These are phyloP conservation scores for Leptobrachium leishanense DNA, from an alignment of 2,113 vertebrate genomes.

Conservation along the genomic window DNA sequence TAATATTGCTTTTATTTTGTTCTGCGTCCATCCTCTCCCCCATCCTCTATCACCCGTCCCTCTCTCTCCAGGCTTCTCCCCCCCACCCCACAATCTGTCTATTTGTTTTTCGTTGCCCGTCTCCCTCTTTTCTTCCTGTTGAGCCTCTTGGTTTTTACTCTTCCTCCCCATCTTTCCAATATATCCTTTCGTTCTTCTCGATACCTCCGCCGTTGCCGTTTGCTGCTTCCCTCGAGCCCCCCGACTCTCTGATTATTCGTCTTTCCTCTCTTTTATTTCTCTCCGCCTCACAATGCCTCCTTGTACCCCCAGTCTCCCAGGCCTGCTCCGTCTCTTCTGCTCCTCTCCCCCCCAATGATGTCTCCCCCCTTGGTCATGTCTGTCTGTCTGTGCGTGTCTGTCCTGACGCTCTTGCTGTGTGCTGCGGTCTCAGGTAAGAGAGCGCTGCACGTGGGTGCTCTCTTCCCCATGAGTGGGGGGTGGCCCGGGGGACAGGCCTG, in stretches of 20 bases:
- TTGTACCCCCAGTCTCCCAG: constrained; percentile 48
- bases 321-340: constrained; percentile 58
- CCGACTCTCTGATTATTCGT: constrained; percentile 16
- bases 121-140: constrained; percentile 21
- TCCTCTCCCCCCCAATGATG: constrained; percentile 50
- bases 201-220: not conserved
- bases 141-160: not conserved
- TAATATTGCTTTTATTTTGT: not conserved
- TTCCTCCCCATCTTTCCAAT: no score
- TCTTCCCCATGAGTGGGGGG: constrained; percentile 92
- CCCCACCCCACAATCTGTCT: not conserved
- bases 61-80: not conserved
- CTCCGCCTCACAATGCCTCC: constrained; percentile 45
- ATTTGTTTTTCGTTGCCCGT: not conserved
- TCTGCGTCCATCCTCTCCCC: not conserved
- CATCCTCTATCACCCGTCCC: no score
- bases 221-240: constrained; percentile 33
- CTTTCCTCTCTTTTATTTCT: constrained; percentile 5
- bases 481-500: constrained; percentile 93
- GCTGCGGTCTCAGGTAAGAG: constrained; percentile 78
- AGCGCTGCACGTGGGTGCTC: constrained; percentile 89
- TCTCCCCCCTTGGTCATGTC: constrained; percentile 41
- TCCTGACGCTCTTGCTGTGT: constrained; percentile 56
- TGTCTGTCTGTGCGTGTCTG: constrained; percentile 58
- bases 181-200: not conserved